Base-by-base conservation (phyloP, 2,888 invertebrate species). In the Cataglyphis albicans region DNA sequence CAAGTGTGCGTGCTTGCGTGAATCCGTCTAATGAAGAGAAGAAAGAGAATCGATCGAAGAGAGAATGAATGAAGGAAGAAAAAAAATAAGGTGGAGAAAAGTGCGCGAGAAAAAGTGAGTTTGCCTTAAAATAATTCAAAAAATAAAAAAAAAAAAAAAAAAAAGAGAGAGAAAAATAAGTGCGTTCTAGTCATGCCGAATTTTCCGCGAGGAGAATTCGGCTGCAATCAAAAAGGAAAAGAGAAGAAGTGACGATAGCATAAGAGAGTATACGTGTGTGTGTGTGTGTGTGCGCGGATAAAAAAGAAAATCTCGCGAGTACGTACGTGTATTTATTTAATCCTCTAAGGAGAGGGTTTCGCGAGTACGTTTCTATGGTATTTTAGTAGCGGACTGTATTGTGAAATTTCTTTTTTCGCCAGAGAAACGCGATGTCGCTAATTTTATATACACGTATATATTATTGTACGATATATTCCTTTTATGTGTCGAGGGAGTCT, bases 71-170 rank as follows among this genome's bases (percentile, higher is more conserved):
- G 83, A 80, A 83, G 83, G 59, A 35, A 25, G 21, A 29, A 21
- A 21, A 25, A 25, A 57, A 35, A 25, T 38, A 44, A 21, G 44
- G 18, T 18, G 48, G 65, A n/a, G n/a, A 65, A 38, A 52, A 75
- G 84, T 55, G 83, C 18, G 88, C 29, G 74, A 25, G 38, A 86
- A 80, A 73, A 85, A 84, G 87, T 82, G 87, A 88, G 91, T 89
- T 91, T 91, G 91, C 91, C 92, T 91, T 91, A 92, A 89, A 85
- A 61, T 84, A 82, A 86, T 78, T 70, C 65, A 67, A 84, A 84
- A 86, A 63, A 85, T 67, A 81, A 84, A 63, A 72, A 57, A 41
- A 83, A 81, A 70, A 65, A 57, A 52, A 73, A 12, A 21, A 21
- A 21, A 21, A 21, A 21, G 0, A 41, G 63, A 48, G 18, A 44